phyloP scores from a whole-genome alignment of 2,113 vertebrate genomes.

The Perca schrenkii region DNA sequence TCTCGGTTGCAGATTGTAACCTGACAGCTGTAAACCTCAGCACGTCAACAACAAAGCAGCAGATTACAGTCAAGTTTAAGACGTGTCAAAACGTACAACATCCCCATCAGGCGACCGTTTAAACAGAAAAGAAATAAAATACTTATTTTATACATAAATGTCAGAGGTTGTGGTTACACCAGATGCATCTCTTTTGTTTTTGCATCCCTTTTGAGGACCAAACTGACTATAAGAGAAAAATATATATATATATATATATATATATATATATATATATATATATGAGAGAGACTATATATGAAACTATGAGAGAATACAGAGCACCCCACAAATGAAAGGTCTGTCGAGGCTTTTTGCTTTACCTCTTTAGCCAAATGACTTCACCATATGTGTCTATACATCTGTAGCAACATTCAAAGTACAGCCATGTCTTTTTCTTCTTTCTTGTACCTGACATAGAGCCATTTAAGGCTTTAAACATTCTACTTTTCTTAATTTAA shows the following conservation, averaged over 20 bases:
- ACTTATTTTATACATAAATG: neutral
- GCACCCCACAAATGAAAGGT: neutral
- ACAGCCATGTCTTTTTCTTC: neutral
- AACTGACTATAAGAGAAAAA: neutral
- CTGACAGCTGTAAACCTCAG: conserved; percentile 18
- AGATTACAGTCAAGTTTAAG: conserved; percentile 9
- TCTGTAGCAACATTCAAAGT: conserved; percentile 29
- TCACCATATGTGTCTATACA: conserved; percentile 49
- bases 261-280: too few relatives aligned
- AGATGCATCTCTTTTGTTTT: conserved; percentile 1
- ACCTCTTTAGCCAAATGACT: conserved; percentile 42
- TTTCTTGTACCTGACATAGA: neutral
- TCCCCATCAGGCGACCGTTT: neutral
- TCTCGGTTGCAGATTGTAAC: conserved; percentile 1
- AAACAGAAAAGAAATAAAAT: neutral
- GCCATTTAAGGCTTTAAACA: neutral
- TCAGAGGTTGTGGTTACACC: conserved; percentile 5
- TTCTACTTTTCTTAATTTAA: neutral
- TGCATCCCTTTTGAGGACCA: neutral
- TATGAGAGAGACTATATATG: too few relatives aligned
- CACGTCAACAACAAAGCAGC: neutral
- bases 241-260: too few relatives aligned
- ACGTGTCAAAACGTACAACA: neutral
- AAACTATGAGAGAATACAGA: neutral
- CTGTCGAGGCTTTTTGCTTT: conserved; percentile 40